These are phyloP conservation scores for Syngnathus floridae DNA, from an alignment of 2,113 vertebrate genomes.

Conservation along the genomic window DNA sequence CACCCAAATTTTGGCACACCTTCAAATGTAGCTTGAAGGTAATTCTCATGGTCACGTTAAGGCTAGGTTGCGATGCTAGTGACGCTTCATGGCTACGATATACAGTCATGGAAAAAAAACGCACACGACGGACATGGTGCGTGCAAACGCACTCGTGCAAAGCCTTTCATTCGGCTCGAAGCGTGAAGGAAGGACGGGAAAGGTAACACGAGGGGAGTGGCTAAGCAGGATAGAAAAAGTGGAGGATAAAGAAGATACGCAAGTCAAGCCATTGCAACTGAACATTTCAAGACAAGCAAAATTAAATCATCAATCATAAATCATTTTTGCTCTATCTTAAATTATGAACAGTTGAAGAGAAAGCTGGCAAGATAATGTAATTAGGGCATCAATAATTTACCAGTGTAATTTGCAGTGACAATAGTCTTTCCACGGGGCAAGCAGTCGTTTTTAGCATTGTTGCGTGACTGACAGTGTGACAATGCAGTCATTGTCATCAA, in stretches of 20 bases:
- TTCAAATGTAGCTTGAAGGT: neutral
- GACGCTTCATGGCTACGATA: neutral
- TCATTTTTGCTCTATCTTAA: neutral
- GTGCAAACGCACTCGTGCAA: constrained; percentile 48
- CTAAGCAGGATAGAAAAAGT: constrained; percentile 38
- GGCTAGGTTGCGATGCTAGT: neutral
- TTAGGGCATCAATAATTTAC: neutral
- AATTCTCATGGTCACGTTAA: neutral
- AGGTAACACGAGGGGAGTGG: constrained; percentile 51
- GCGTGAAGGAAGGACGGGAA: constrained; percentile 33
- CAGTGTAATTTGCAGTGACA: neutral
- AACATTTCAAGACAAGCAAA: too few relatives aligned
- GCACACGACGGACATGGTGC: neutral
- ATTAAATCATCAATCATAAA: too few relatives aligned
- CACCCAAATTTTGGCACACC: neutral
- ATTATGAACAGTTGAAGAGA: neutral
- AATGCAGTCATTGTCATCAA: neutral
- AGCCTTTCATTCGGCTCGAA: constrained; percentile 57
- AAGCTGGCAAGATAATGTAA: neutral
- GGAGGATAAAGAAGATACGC: constrained; percentile 47
- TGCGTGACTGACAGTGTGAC: constrained; percentile 5
- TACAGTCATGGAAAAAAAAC: neutral
- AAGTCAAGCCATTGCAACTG: constrained; percentile 31
- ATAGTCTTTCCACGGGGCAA: constrained; percentile 2
- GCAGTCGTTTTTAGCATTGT: neutral